These are phyloP conservation scores for Lordiphosa fenestrarum DNA, from an alignment of 2,888 invertebrate genomes.

Conservation along the genomic window DNA sequence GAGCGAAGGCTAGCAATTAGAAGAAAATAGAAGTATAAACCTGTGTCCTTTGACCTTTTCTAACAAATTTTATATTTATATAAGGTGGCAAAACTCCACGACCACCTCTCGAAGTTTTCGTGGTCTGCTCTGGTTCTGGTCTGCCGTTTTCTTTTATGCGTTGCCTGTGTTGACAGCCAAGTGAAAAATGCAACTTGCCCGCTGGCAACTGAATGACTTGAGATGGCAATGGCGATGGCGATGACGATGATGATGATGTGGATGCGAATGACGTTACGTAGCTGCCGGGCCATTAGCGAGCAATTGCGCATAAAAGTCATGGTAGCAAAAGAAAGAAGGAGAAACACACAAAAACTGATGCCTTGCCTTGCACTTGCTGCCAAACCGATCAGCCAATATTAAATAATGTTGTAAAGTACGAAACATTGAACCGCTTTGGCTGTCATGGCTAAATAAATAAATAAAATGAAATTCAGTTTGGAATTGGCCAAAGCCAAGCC, in stretches of 20 bases:
- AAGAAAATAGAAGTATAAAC: too few species aligned
- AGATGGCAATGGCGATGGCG: conserved; percentile 32
- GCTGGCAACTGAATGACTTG: conserved; percentile 54
- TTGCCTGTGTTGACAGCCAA: conserved; percentile 58
- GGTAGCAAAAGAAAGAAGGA: conserved; percentile 26
- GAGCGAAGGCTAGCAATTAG: too few species aligned
- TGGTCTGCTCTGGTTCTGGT: conserved; percentile 8
- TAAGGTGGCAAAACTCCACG: too few species aligned
- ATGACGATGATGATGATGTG: conserved; percentile 49
- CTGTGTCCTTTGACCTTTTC: too few species aligned
- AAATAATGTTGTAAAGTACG: conserved; percentile 71
- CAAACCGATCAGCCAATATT: conserved; percentile 65
- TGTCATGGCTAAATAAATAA: conserved; percentile 62
- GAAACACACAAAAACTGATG: conserved; percentile 33
- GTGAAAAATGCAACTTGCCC: conserved; percentile 73
- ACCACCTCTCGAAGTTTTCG: conserved; percentile 31
- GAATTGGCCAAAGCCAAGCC: neutral
- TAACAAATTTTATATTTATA: too few species aligned
- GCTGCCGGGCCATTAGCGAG: conserved; percentile 62
- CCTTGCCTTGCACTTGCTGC: conserved; percentile 14
- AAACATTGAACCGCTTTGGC: conserved; percentile 55
- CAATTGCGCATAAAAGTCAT: conserved; percentile 74
- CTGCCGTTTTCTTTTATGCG: conserved; percentile 47
- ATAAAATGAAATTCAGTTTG: conserved; percentile 65
- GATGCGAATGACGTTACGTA: conserved; percentile 64